Evolutionary conservation across 2,797 vertebrate species (phyloP), one percentile per base, ranked within the genome.

Genomic region (Oophaga sylvatica): DNA sequence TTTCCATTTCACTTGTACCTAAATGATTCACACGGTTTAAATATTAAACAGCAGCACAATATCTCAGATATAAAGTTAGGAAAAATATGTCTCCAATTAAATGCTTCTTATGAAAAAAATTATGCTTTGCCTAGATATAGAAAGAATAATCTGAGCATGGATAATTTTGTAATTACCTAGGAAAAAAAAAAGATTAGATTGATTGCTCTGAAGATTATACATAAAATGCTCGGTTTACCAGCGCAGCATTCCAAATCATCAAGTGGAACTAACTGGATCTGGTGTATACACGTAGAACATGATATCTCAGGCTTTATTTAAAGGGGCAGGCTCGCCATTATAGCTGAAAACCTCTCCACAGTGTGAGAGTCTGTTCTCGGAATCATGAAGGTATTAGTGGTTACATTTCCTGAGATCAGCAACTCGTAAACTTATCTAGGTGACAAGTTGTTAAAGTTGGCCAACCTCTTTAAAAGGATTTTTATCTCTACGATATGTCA

Each of bases 81-180:
- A 71, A 86, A 77, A 77, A 80, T 56, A 71, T 68, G 70, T 76
- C 68, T 8, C 17, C 68, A 70, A 86, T 60, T 86, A 70, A 80
- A 68, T 86, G 84, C 77, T 59, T 78, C 75, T 65, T 78, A 63
- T 68, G 62, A 45, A 57, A 56, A 80, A 80, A 53, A 53, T 53
- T 59, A 86, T 71, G 65, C 56, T 71, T 80, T 80, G 85, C 63
- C 71, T 62, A 60, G 77, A 71, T 35, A 86, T 22, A 70, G 85
- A 70, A 41, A 19, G 56, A 48, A 86, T 86, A 80, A 86, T 80
- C 65, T 62, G 20, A 26, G 63, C 53, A 68, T 71, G 29, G 77
- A 86, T 68, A 80, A 86, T 80, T 86, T 86, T 80, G 65, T 86
- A 80, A 86, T 86, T 86, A 86, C 85, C 16, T 22, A 71, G 85